phyloP scores from a whole-genome alignment of 2,113 vertebrate genomes.

The Barnardius zonarius region DNA sequence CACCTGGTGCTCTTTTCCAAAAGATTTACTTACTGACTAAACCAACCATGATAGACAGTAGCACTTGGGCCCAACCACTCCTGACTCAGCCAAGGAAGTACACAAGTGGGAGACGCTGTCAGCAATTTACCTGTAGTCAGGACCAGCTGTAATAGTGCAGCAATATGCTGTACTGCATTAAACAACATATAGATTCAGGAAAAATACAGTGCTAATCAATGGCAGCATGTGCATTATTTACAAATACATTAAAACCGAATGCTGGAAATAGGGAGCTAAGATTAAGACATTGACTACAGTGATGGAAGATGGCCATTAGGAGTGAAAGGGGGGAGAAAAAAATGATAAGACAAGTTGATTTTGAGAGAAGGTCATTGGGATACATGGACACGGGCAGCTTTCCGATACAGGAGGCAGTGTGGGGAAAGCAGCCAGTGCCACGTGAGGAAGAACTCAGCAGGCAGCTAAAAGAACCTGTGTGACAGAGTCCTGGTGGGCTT shows the following conservation, averaged over 20 bases:
- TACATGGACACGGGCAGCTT: not conserved
- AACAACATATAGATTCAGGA: not conserved
- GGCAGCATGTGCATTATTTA: not conserved
- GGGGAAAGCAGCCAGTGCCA: not conserved
- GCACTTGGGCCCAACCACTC: not conserved
- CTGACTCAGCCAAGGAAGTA: not conserved
- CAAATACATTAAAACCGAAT: not conserved
- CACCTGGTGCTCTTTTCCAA: not conserved
- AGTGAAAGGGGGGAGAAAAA: not conserved
- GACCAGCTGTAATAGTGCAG: not conserved
- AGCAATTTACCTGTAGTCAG: not conserved
- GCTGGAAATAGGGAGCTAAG: not conserved
- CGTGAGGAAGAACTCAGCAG: not conserved
- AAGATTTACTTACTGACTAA: not conserved
- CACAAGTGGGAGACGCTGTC: not conserved
- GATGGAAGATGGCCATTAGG: not conserved
- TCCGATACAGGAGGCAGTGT: not conserved
- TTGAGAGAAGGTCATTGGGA: not conserved
- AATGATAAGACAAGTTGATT: not conserved
- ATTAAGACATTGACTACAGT: not conserved
- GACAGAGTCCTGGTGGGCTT: not conserved
- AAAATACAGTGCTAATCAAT: not conserved
- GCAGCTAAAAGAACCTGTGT: not conserved
- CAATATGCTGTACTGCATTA: not conserved
- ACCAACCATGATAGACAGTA: rapidly evolving